Base-by-base conservation (phyloP, 1,140 invertebrate genomes). In the Oedothorax gibbosus region DNA sequence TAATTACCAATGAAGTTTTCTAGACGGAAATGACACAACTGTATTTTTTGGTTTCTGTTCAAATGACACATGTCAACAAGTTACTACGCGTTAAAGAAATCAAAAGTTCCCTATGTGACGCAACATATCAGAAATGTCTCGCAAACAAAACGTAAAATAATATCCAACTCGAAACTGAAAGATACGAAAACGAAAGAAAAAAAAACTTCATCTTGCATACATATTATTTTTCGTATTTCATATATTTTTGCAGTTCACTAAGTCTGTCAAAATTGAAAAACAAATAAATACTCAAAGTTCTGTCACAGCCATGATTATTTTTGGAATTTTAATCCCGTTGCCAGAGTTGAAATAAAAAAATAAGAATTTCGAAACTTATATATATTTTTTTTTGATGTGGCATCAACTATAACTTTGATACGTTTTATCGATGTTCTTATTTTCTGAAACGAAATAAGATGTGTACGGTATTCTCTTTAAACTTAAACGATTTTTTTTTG, bases 391-490 rank as follows among this genome's bases (percentile, higher is more conserved):
- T 60, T 50, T 35, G 60, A 66, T 79, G 76, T 66, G 18, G 62
- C 49, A 79, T 79, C 64, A 53, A 62, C 66, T 51, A 71, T 81
- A 60, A 20, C 66, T 81, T 81, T 71, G 57, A 81, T 71, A 71
- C 51, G 66, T 81, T 71, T 81, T 57, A 81, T 81, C 66, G 78
- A 71, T 18, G 69, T 81, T 81, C 21, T 69, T 49, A 81, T 62
- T 62, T 62, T 18, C 18, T 62, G 35, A 35, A 35, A 35, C 35
- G 35, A 35, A 35, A 35, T 35, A 35, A 35, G 35, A 35, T 35
- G 35, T 35, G 35, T 35, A 35, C 35, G 35, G 35, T 5, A 35
- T 35, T 35, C 35, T 35, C 35, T 35, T 35, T 35, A 35, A 35
- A 12, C n/a, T 60, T 5, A 12, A 60, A 9, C 7, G 8, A n/a